A percentile compares a stretch with the other conserved stretches of the same genome.
Evolutionary conservation across 2,888 invertebrate genomes (phyloP).

Genomic region (Helleia helle): DNA sequence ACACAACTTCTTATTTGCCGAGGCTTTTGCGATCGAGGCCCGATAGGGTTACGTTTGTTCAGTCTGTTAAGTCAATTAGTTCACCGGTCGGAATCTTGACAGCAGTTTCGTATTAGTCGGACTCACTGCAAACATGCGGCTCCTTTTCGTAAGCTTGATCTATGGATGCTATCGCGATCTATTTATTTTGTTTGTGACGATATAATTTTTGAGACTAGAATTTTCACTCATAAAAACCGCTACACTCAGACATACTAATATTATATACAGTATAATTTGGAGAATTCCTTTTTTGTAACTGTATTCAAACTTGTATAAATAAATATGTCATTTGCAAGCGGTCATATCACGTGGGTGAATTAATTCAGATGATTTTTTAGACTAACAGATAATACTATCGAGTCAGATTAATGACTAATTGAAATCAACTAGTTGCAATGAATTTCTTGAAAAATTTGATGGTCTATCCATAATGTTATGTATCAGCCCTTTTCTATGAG

Average conservation of each 20-base stretch:
- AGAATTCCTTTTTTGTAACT: neutral
- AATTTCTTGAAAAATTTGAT: too few species aligned
- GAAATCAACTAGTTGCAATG: too few species aligned
- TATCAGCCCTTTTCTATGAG: too few species aligned
- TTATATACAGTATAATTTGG: neutral
- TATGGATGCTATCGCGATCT: slow-evolving; percentile 10
- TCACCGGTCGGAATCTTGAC: slow-evolving; percentile 19
- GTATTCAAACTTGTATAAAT: neutral
- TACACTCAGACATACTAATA: neutral
- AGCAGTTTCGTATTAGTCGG: slow-evolving; percentile 23
- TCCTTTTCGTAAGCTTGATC: neutral
- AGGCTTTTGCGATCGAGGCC: slow-evolving; percentile 59
- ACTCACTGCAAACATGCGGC: slow-evolving; percentile 15
- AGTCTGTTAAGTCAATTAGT: slow-evolving; percentile 43
- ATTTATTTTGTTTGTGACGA: slow-evolving; percentile 1
- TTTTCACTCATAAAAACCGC: slow-evolving; percentile 1
- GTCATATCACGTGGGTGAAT: neutral
- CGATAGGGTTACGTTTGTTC: slow-evolving; percentile 54
- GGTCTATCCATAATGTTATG: too few species aligned
- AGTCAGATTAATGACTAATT: too few species aligned
- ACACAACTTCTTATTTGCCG: slow-evolving; percentile 44
- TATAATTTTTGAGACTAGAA: slow-evolving; percentile 5
- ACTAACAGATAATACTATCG: too few species aligned
- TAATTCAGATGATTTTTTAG: too few species aligned
- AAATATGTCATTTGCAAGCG: neutral